Percentiles rank a stretch among this genome's conserved stretches.
These are phyloP conservation scores for Margaritifera margaritifera DNA, from an alignment of 2,888 invertebrate genomes.

Conservation along the genomic window DNA sequence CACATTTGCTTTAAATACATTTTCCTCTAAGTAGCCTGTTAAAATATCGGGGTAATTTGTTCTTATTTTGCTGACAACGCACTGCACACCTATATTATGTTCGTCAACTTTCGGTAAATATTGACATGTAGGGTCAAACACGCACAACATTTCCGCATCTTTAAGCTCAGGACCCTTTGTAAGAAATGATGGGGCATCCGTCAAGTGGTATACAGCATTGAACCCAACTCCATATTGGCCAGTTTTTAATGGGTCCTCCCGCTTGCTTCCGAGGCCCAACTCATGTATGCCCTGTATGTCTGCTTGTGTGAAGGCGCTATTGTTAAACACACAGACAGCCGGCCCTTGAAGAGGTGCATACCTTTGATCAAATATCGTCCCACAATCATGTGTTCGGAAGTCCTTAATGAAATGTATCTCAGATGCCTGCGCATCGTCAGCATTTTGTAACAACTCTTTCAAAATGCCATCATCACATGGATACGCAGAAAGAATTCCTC, in stretches of 20 bases:
- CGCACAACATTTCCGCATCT: constrained; percentile 51
- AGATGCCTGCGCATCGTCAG: constrained; percentile 60
- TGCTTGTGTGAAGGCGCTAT: constrained; percentile 46
- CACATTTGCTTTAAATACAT: constrained; percentile 12
- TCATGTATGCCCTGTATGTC: constrained; percentile 56
- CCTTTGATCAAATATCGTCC: constrained; percentile 27
- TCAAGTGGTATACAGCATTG: constrained; percentile 61
- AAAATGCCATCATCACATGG: constrained; percentile 60
- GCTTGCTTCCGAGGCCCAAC: constrained; percentile 56
- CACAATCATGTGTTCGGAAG: constrained; percentile 26
- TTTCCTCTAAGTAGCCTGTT: constrained; percentile 28
- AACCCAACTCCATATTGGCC: constrained; percentile 64
- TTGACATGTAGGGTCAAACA: constrained; percentile 65
- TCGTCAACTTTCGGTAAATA: constrained; percentile 45
- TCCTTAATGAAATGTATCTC: constrained; percentile 61
- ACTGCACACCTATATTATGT: constrained; percentile 30
- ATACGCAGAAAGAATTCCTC: constrained; percentile 55
- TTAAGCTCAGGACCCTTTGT: constrained; percentile 38
- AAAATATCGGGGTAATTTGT: constrained; percentile 30
- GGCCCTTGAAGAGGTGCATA: constrained; percentile 57
- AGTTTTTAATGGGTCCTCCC: constrained; percentile 50
- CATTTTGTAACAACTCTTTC: constrained; percentile 65
- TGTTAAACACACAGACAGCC: constrained; percentile 57
- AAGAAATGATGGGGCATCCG: constrained; percentile 58
- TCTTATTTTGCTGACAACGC: constrained; percentile 21